These are phyloP conservation scores for Nettapus auritus DNA, from an alignment of 2,113 vertebrate species.

Conservation along the genomic window DNA sequence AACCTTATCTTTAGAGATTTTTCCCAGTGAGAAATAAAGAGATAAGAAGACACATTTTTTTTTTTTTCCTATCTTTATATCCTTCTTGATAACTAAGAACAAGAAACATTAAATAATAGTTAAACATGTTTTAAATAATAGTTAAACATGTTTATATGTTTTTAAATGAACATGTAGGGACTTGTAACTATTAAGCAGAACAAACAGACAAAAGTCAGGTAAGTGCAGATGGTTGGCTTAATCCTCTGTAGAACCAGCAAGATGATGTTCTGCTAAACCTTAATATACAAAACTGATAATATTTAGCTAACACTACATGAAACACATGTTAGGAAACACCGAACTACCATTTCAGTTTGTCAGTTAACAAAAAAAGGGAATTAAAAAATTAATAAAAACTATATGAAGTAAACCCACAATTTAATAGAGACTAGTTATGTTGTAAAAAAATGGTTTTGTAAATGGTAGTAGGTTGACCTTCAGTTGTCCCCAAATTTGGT, in stretches of 20 bases:
- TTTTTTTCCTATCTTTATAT: neutral
- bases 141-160: neutral
- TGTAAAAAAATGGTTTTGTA: neutral
- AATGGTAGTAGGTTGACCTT: neutral
- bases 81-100: neutral
- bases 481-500: neutral
- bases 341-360: neutral
- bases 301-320: neutral
- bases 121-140: neutral
- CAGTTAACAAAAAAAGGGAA: neutral
- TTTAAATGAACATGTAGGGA: neutral
- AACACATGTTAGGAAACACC: neutral
- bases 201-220: neutral
- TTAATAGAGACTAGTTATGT: neutral
- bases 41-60: fast-evolving
- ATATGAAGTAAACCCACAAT: neutral
- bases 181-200: neutral
- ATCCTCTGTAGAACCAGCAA: neutral
- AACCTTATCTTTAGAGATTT: neutral
- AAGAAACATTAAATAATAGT: neutral
- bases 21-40: neutral
- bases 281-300: neutral
- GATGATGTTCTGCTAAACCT: neutral
- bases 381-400: neutral
- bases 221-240: neutral